Percentiles rank a stretch among this genome's conserved stretches.
These are phyloP conservation scores for Elachura formosa DNA, from an alignment of 2,113 vertebrate genomes.

Conservation along the genomic window DNA sequence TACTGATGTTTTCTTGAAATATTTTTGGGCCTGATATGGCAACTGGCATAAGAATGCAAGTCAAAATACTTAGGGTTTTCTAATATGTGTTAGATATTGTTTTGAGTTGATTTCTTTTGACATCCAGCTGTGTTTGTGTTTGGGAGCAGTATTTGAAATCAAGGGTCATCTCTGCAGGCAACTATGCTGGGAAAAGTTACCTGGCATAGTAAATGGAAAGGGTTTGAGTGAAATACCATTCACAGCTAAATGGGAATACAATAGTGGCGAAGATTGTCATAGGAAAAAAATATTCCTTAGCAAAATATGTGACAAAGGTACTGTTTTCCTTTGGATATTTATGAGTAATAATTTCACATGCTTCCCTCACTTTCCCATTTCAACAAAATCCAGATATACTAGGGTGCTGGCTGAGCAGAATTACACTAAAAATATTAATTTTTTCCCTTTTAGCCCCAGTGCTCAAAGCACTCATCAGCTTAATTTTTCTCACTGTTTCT, in stretches of 20 bases:
- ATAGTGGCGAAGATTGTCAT: neutral
- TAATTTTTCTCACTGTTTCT: neutral
- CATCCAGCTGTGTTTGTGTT: constrained; percentile 42
- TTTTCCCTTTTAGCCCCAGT: neutral
- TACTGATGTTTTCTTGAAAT: constrained; percentile 46
- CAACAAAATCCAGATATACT: neutral
- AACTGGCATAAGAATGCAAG: constrained; percentile 51
- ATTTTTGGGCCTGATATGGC: neutral
- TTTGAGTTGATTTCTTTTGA: constrained; percentile 33
- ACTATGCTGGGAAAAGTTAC: constrained; percentile 32
- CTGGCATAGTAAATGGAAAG: neutral
- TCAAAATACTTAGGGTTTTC: neutral
- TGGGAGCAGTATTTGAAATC: constrained; percentile 44
- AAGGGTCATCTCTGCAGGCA: constrained; percentile 45
- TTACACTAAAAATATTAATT: constrained; percentile 16
- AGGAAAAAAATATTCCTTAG: constrained; percentile 36
- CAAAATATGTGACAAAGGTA: neutral
- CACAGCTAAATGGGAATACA: constrained; percentile 17
- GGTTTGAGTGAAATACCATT: constrained; percentile 19
- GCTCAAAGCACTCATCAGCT: neutral
- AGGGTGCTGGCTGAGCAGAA: neutral
- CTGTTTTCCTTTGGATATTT: constrained; percentile 9
- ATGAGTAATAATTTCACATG: neutral
- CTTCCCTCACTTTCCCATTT: neutral
- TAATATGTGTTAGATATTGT: constrained; percentile 28